phyloP scores from a whole-genome alignment of 1,140 invertebrate genomes.

The Drosophila cardini region DNA sequence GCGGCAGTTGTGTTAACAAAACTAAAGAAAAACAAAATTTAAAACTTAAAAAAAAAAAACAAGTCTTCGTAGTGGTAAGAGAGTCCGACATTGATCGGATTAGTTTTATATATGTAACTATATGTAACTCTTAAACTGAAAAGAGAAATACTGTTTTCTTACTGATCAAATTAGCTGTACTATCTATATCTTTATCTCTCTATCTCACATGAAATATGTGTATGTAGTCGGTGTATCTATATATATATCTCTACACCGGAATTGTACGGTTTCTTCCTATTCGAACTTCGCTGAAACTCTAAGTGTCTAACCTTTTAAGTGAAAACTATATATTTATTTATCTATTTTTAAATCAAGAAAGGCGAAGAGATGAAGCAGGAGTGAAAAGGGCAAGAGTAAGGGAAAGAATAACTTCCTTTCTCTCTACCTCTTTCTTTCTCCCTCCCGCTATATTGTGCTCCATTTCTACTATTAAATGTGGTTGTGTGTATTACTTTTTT shows the following conservation, averaged over 20 bases:
- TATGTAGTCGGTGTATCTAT: slow-evolving; percentile 44
- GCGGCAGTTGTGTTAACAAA: slow-evolving; percentile 52
- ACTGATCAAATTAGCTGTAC: slow-evolving; percentile 79
- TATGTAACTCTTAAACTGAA: slow-evolving; percentile 8
- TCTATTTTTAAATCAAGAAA: slow-evolving; percentile 13
- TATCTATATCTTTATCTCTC: slow-evolving; percentile 29
- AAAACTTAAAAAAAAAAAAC: slow-evolving; percentile 40
- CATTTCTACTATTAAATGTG: slow-evolving; percentile 77
- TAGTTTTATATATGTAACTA: slow-evolving; percentile 43
- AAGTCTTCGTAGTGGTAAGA: slow-evolving; percentile 73
- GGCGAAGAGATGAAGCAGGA: slow-evolving; percentile 2
- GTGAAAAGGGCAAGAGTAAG: background rate
- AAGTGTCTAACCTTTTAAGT: slow-evolving; percentile 69
- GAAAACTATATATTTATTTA: slow-evolving; percentile 60
- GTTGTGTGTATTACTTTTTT: slow-evolving; percentile 81
- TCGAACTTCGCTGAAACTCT: slow-evolving; percentile 75
- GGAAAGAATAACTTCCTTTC: background rate
- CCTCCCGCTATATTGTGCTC: slow-evolving; percentile 33
- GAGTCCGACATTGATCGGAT: slow-evolving; percentile 10
- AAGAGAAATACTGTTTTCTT: slow-evolving; percentile 61
- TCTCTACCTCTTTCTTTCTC: slow-evolving; percentile 1
- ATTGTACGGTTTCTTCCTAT: slow-evolving; percentile 75
- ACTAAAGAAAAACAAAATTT: slow-evolving; percentile 29
- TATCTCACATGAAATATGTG: too few species aligned
- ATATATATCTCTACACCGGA: slow-evolving; percentile 51